phyloP scores from a whole-genome alignment of 2,113 vertebrate genomes.

The Malaclemys terrapin region DNA sequence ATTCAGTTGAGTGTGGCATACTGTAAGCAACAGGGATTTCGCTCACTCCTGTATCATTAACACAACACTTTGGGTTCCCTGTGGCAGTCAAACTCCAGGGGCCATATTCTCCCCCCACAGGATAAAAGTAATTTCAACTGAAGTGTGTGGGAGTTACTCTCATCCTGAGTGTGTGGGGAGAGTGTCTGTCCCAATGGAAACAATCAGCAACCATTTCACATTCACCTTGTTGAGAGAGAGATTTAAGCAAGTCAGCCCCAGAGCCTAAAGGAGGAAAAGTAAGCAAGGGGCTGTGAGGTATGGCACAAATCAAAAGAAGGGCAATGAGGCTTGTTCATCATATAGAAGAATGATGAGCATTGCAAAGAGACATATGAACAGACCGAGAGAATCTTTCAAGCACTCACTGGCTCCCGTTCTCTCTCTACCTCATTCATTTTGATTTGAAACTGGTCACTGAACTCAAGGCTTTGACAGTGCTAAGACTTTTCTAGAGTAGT shows the following conservation, averaged over 20 bases:
- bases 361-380: neutral
- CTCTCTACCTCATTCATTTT: neutral
- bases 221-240: neutral
- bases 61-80: neutral
- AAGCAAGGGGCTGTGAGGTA: neutral
- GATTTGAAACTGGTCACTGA: neutral
- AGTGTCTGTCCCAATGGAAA: neutral
- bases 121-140: neutral
- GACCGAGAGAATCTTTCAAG: neutral
- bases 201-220: neutral
- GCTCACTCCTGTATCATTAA: neutral
- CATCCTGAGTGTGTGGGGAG: accelerated
- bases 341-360: accelerated
- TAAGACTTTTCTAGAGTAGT: neutral
- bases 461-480: neutral
- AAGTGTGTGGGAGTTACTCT: neutral
- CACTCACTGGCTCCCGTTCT: accelerated
- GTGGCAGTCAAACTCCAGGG: neutral
- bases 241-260: neutral
- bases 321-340: neutral
- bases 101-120: neutral
- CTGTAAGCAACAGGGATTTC: neutral
- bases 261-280: neutral
- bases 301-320: neutral
- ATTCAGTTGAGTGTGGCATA: neutral